phyloP scores from a whole-genome alignment of 1,140 invertebrate species.

The Trichoplusia ni region DNA sequence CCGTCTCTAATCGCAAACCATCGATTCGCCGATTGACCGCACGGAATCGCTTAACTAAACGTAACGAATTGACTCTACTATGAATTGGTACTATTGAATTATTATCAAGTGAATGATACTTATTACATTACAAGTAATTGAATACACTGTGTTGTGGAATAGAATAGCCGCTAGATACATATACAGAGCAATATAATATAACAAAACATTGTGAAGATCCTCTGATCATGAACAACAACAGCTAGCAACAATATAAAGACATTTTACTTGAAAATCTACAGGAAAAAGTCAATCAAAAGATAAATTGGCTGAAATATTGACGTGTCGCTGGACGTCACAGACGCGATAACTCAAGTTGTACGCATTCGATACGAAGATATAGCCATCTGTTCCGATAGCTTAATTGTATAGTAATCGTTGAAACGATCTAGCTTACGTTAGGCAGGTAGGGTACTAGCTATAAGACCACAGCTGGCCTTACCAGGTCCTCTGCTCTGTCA shows the following conservation, averaged over 20 bases:
- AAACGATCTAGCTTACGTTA: not conserved
- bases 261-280: too few species aligned
- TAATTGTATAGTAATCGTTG: too few species aligned
- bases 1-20: not conserved
- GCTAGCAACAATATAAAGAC: too few species aligned
- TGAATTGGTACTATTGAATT: conserved; percentile 22
- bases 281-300: too few species aligned
- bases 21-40: not conserved
- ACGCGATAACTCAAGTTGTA: too few species aligned
- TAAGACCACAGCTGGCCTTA: conserved; percentile 54
- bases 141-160: conserved; percentile 3
- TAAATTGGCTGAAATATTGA: too few species aligned
- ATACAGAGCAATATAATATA: too few species aligned
- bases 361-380: too few species aligned
- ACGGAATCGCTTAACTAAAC: conserved; percentile 12
- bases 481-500: conserved; percentile 84
- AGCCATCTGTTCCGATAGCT: too few species aligned
- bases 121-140: conserved; percentile 25
- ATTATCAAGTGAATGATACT: conserved; percentile 25
- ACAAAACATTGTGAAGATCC: too few species aligned
- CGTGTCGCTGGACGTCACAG: too few species aligned
- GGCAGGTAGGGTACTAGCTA: not conserved
- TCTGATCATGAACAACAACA: too few species aligned
- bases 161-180: not conserved
- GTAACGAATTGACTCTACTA: conserved; percentile 6